These are phyloP conservation scores for Lochmaea crataegi DNA, from an alignment of 2,888 invertebrate genomes.

Conservation along the genomic window DNA sequence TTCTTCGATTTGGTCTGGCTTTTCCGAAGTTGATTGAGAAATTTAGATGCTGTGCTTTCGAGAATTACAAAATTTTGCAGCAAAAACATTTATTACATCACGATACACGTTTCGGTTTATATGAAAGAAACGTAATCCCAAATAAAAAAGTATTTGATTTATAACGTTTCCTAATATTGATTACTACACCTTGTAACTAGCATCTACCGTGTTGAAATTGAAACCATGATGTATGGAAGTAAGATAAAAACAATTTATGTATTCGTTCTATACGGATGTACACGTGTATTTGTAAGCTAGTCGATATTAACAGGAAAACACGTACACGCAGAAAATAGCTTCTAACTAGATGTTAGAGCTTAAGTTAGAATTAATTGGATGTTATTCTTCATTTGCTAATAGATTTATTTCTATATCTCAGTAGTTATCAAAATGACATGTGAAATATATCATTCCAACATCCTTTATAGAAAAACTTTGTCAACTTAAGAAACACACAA, in stretches of 20 bases:
- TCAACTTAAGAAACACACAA: too few relatives aligned
- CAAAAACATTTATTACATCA: neutral
- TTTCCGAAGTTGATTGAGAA: too few relatives aligned
- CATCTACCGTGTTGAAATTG: constrained; percentile 27
- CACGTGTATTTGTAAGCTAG: constrained; percentile 17
- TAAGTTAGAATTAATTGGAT: neutral
- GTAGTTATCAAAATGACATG: too few relatives aligned
- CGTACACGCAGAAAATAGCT: neutral
- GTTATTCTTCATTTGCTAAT: neutral
- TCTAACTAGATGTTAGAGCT: neutral
- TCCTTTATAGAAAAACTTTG: too few relatives aligned
- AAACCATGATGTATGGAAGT: constrained; percentile 20
- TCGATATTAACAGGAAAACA: constrained; percentile 6
- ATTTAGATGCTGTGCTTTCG: neutral
- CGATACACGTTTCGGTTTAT: neutral
- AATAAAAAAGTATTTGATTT: neutral
- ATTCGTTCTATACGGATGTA: constrained; percentile 7
- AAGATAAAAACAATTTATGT: constrained; percentile 29
- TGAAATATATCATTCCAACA: too few relatives aligned
- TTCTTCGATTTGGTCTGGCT: too few relatives aligned
- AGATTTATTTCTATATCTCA: too few relatives aligned
- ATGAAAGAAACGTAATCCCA: neutral
- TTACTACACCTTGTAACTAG: constrained; percentile 12
- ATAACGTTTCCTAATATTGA: constrained; percentile 17
- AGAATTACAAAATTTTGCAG: neutral